Conservation (phyloP, 2,797 vertebrate species). For the Alcedo atthis region DNA sequence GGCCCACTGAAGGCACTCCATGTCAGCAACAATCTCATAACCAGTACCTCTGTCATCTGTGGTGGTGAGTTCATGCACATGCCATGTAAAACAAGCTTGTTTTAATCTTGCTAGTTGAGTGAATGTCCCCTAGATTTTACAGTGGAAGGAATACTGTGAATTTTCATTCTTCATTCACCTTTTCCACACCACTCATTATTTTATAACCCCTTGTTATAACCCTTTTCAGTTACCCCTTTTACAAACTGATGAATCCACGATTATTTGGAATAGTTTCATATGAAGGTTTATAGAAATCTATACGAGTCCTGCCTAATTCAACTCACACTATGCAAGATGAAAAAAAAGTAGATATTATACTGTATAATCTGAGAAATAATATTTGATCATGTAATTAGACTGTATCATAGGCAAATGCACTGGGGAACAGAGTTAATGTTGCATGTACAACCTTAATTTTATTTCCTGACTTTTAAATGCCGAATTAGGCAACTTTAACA, state of each 20-base stretch:
- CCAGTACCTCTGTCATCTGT: background rate
- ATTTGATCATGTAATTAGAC: conserved; percentile 74
- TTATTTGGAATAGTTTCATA: background rate
- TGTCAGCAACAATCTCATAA: background rate
- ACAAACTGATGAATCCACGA: background rate
- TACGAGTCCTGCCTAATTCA: conserved; percentile 12
- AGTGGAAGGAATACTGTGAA: background rate
- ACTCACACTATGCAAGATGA: conserved; percentile 20
- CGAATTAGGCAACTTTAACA: conserved; percentile 69
- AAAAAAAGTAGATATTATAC: conserved; percentile 53
- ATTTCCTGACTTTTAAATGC: conserved; percentile 74
- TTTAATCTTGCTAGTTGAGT: background rate
- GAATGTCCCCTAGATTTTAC: background rate
- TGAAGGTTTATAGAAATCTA: background rate
- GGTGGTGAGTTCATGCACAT: fast-evolving
- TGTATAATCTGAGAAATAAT: conserved; percentile 70
- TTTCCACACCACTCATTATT: background rate
- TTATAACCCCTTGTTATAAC: background rate
- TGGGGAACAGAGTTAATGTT: conserved; percentile 70
- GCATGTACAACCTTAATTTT: conserved; percentile 72
- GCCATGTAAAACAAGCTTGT: background rate
- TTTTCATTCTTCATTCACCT: background rate
- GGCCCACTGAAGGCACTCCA: background rate
- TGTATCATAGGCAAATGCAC: conserved; percentile 68
- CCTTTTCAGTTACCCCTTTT: background rate